Evolutionary conservation across 2,888 invertebrate species (phyloP).

Genomic region (Meganola albula): DNA sequence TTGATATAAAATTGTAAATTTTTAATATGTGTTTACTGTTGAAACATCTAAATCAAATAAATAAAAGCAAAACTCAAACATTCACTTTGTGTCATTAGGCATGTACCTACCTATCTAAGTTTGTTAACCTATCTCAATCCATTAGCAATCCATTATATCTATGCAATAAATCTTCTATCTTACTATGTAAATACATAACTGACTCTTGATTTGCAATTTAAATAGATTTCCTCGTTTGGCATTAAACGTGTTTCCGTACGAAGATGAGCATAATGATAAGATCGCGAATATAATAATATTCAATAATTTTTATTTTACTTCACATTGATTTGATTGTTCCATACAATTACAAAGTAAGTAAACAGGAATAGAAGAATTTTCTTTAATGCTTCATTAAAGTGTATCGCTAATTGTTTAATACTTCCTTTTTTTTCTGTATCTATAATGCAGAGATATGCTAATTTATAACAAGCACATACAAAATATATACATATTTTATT

Average conservation of each 20-base stretch:
- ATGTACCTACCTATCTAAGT: slow-evolving; percentile 4
- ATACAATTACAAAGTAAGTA: slow-evolving; percentile 20
- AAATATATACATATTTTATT: too few relatives aligned
- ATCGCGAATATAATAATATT: too few relatives aligned
- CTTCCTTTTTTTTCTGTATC: slow-evolving; percentile 24
- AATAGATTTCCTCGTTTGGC: slow-evolving; percentile 22
- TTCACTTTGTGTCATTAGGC: too few relatives aligned
- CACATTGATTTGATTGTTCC: slow-evolving; percentile 11
- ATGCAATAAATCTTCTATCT: too few relatives aligned
- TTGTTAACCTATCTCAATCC: slow-evolving; percentile 21
- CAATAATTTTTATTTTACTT: slow-evolving; percentile 22
- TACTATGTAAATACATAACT: slow-evolving; percentile 5
- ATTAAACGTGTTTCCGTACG: slow-evolving; percentile 23
- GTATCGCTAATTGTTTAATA: slow-evolving; percentile 18
- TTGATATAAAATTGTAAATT: too few relatives aligned
- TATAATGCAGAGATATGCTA: too few relatives aligned
- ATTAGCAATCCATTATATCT: too few relatives aligned
- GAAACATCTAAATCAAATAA: too few relatives aligned
- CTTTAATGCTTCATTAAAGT: slow-evolving; percentile 28
- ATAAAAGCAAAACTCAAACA: too few relatives aligned
- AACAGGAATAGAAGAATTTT: slow-evolving; percentile 28
- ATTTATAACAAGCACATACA: too few relatives aligned
- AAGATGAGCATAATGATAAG: slow-evolving; percentile 14
- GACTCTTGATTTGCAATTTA: slow-evolving; percentile 18
- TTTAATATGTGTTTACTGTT: too few relatives aligned